phyloP scores from a whole-genome alignment of 2,113 vertebrate species.

The Piprites chloris region DNA sequence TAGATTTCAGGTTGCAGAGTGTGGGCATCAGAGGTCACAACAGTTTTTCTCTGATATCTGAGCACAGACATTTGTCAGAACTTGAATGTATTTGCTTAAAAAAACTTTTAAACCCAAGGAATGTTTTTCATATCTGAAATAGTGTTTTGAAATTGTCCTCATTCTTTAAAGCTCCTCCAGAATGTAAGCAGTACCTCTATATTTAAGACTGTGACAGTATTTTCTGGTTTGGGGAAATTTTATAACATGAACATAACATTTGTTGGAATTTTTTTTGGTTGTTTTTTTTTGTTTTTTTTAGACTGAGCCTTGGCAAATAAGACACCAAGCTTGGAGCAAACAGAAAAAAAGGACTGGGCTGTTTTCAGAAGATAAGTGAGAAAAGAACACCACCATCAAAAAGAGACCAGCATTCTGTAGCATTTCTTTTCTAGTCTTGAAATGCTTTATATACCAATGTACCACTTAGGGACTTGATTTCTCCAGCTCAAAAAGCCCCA shows the following conservation, averaged over 20 bases:
- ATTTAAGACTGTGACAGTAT: neutral
- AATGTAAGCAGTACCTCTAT: neutral
- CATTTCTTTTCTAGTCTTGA: neutral
- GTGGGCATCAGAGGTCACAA: neutral
- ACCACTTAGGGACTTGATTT: neutral
- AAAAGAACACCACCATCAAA: neutral
- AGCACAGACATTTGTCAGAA: neutral
- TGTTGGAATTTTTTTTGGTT: neutral
- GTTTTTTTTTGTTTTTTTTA: neutral
- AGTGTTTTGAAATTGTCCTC: neutral
- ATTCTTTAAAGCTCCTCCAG: neutral
- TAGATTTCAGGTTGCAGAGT: neutral
- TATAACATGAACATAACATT: neutral
- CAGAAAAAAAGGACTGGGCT: neutral
- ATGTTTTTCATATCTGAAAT: neutral
- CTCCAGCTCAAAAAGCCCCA: neutral
- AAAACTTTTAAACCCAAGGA: neutral
- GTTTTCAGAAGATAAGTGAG: neutral
- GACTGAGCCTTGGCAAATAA: neutral
- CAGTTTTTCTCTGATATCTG: neutral
- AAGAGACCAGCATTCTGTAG: neutral
- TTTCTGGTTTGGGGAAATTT: neutral
- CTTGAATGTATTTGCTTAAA: neutral
- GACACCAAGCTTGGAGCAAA: neutral
- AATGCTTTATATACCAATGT: neutral